These are phyloP conservation scores for Synergus laeviventris DNA, from an alignment of 2,888 invertebrate species.

Conservation along the genomic window DNA sequence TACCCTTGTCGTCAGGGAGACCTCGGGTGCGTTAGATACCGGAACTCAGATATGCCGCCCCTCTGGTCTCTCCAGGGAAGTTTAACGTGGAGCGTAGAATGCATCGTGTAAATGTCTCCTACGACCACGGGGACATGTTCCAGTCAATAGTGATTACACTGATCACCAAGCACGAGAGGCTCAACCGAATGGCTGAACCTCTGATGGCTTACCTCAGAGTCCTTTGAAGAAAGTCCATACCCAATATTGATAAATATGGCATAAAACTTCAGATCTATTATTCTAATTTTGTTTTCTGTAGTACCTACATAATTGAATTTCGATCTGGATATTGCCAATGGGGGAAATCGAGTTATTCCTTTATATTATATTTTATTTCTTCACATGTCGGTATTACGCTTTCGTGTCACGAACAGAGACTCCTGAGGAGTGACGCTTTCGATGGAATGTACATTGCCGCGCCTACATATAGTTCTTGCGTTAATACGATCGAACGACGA, in stretches of 20 bases:
- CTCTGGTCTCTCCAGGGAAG: slow-evolving; percentile 60
- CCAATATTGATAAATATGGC: no score
- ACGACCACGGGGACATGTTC: slow-evolving; percentile 58
- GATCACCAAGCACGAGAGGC: slow-evolving; percentile 57
- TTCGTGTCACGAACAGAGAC: slow-evolving; percentile 36
- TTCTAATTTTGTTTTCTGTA: not conserved
- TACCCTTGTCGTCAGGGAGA: slow-evolving; percentile 71
- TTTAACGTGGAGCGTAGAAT: slow-evolving; percentile 62
- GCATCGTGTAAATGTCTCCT: slow-evolving; percentile 68
- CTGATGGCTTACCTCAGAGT: slow-evolving; percentile 22
- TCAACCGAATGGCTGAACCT: slow-evolving; percentile 44
- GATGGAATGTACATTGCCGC: slow-evolving; percentile 45
- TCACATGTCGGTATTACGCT: slow-evolving; percentile 35
- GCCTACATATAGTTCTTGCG: slow-evolving; percentile 57
- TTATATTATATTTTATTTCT: slow-evolving; percentile 26
- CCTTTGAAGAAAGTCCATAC: not conserved
- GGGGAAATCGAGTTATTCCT: slow-evolving; percentile 31
- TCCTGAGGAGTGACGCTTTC: slow-evolving; percentile 36
- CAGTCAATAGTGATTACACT: slow-evolving; percentile 57
- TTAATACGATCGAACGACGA: slow-evolving; percentile 57
- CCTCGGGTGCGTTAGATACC: slow-evolving; percentile 68
- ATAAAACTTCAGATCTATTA: not conserved
- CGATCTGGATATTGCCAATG: not conserved
- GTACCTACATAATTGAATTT: slow-evolving; percentile 2
- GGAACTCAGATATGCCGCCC: slow-evolving; percentile 70